Evolutionary conservation across 2,113 vertebrate species (phyloP).

Genomic region (Oncorhynchus clarkii): DNA sequence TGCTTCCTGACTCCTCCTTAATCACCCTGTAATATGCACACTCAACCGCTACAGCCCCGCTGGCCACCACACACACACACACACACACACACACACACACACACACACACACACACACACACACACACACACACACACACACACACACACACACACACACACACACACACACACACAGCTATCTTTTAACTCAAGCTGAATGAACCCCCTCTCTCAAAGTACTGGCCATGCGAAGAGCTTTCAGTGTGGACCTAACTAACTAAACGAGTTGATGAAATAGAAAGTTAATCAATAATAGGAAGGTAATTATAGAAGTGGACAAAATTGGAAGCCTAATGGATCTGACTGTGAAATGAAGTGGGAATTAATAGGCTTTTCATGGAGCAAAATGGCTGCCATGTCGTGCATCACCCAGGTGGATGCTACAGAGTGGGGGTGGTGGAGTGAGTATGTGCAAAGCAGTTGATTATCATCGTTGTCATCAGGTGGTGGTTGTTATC

Average conservation of each 20-base stretch:
- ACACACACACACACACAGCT: too few species aligned
- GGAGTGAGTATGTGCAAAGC: not conserved
- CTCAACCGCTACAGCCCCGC: slow-evolving; percentile 3
- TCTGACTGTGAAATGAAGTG: not conserved
- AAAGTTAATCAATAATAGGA: not conserved
- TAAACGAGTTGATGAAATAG: not conserved
- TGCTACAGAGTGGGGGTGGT: not conserved
- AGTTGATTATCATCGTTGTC: not conserved
- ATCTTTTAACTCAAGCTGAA: not conserved
- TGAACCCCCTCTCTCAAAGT: not conserved
- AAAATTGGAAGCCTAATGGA: not conserved
- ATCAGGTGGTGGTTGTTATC: not conserved
- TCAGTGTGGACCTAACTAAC: not conserved
- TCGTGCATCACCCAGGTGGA: not conserved
- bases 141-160: too few species aligned
- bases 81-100: too few species aligned
- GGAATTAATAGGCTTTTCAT: not conserved
- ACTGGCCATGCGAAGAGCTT: not conserved
- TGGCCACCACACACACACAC: not conserved
- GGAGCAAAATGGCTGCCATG: not conserved
- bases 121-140: not conserved
- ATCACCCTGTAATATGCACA: slow-evolving; percentile 41
- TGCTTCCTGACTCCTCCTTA: slow-evolving; percentile 45
- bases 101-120: too few species aligned
- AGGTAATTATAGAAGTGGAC: not conserved